A percentile compares a stretch with the other conserved stretches of the same genome.
These are phyloP conservation scores for Anguilla japonica DNA, from an alignment of 2,113 vertebrate species.

Conservation along the genomic window DNA sequence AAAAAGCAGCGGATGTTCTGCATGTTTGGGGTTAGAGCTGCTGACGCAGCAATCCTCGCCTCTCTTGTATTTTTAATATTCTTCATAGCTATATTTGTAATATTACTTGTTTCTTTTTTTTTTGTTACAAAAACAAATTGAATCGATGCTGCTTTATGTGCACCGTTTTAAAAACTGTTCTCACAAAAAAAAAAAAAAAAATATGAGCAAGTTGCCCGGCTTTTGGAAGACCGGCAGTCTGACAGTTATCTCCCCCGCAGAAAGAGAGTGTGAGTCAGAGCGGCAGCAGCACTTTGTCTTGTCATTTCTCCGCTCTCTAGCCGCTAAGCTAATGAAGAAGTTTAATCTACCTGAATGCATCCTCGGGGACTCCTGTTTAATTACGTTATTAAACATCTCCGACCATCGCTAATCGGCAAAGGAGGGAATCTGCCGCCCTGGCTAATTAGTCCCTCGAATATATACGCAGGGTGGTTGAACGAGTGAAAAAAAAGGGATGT, in stretches of 20 bases:
- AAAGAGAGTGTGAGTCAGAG: neutral
- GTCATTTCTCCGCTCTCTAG: slow-evolving; percentile 32
- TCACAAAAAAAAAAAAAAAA: neutral
- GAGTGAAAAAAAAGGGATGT: slow-evolving; percentile 29
- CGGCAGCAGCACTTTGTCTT: slow-evolving; percentile 16
- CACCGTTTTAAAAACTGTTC: neutral
- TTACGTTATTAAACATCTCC: slow-evolving; percentile 48
- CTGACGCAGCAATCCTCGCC: neutral
- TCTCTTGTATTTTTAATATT: neutral
- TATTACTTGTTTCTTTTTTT: no score
- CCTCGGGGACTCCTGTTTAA: slow-evolving; percentile 45
- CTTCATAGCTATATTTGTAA: neutral
- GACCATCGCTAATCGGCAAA: slow-evolving; percentile 38
- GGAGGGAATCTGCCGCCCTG: slow-evolving; percentile 33
- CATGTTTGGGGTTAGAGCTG: neutral
- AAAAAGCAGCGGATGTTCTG: neutral
- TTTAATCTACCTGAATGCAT: slow-evolving; percentile 49
- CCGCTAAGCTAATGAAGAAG: slow-evolving; percentile 43
- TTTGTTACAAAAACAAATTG: no score
- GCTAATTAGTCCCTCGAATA: slow-evolving; percentile 30
- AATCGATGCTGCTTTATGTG: neutral
- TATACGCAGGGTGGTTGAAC: neutral
- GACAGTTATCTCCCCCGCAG: slow-evolving; percentile 16
- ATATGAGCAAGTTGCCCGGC: neutral
- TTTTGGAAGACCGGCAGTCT: neutral